Conservation (phyloP, 2,113 vertebrate species). For the Lutjanus erythropterus region DNA sequence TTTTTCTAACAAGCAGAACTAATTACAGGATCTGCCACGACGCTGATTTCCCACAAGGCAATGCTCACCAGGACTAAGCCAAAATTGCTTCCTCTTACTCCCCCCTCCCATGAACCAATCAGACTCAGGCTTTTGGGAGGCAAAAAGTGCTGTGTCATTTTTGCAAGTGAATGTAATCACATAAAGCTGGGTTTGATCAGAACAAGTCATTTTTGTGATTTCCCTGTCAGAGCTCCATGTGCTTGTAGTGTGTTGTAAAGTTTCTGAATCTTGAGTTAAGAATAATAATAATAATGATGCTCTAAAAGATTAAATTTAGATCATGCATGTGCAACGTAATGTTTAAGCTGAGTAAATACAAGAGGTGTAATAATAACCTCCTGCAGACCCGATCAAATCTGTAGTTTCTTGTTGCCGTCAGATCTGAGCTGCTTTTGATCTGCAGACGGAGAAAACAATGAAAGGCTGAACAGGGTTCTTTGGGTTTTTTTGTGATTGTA, state of each 20-base stretch:
- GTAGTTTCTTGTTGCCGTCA: background rate
- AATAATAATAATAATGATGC: too few relatives aligned
- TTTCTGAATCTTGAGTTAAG: background rate
- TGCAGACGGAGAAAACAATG: constrained; percentile 2
- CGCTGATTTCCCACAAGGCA: constrained; percentile 83
- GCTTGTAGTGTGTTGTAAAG: background rate
- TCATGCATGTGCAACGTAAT: background rate
- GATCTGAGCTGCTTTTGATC: constrained; percentile 34
- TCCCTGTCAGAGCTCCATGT: background rate
- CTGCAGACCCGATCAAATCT: constrained; percentile 32
- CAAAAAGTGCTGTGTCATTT: constrained; percentile 72
- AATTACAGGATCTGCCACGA: constrained; percentile 85
- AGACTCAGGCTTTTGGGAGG: constrained; percentile 55
- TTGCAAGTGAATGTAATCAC: constrained; percentile 42
- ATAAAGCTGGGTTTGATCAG: constrained; percentile 27
- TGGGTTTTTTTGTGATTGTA: constrained; percentile 10
- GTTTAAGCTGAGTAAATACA: constrained; percentile 24
- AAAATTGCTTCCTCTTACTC: constrained; percentile 67
- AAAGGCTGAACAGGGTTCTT: background rate
- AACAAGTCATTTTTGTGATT: constrained; percentile 6
- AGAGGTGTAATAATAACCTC: constrained; percentile 11
- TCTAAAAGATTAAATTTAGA: background rate
- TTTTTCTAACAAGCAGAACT: constrained; percentile 87
- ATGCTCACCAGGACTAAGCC: constrained; percentile 71
- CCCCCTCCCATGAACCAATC: constrained; percentile 59